These are phyloP conservation scores for Urosaurus nigricauda DNA, from an alignment of 2,797 vertebrate genomes.

Conservation along the genomic window DNA sequence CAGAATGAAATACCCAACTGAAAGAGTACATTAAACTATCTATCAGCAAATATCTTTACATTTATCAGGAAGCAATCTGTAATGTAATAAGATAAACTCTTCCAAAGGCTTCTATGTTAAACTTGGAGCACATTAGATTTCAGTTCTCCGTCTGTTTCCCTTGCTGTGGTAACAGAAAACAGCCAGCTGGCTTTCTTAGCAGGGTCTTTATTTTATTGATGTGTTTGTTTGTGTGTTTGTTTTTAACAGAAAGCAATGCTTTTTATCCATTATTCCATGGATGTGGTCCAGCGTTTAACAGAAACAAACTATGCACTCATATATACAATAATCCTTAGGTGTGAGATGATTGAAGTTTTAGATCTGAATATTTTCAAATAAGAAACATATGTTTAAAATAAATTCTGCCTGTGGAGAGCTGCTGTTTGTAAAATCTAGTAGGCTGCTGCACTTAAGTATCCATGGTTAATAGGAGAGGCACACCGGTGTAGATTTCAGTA, in stretches of 20 bases:
- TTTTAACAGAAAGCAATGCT: conserved; percentile 45
- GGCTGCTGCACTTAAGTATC: conserved; percentile 44
- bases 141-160: conserved; percentile 13
- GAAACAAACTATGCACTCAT: conserved; percentile 62
- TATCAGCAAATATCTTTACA: conserved; percentile 37
- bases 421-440: conserved; percentile 56
- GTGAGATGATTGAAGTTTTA: conserved; percentile 74
- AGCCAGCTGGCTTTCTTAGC: conserved; percentile 24
- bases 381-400: conserved; percentile 73
- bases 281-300: conserved; percentile 55
- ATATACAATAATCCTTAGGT: conserved; percentile 65
- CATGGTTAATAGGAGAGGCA: conserved; percentile 42
- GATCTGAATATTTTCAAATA: conserved; percentile 75
- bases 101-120: conserved; percentile 44
- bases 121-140: conserved; percentile 26
- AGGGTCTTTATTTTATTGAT: not conserved
- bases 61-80: conserved; percentile 39
- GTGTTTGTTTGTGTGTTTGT: conserved; percentile 20
- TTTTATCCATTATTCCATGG: conserved; percentile 59
- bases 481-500: conserved; percentile 48
- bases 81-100: conserved; percentile 18
- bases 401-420: conserved; percentile 64
- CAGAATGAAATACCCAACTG: not conserved
- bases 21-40: conserved; percentile 32
- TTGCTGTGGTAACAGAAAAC: conserved; percentile 51